These are phyloP conservation scores for Artibeus jamaicensis DNA, from an alignment of 2,797 vertebrate species.

Conservation along the genomic window DNA sequence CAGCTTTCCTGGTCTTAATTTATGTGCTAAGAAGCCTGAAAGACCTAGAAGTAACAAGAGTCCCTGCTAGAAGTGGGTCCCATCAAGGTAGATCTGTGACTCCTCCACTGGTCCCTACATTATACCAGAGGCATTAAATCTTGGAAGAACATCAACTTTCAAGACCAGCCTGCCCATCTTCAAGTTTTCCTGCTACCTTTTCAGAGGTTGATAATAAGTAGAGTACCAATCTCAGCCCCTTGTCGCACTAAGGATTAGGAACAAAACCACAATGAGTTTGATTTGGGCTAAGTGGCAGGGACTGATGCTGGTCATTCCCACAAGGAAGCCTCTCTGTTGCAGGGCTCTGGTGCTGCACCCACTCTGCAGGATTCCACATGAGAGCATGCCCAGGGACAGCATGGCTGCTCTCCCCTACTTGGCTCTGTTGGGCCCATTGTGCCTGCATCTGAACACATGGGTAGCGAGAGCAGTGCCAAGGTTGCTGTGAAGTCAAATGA, in stretches of 20 bases:
- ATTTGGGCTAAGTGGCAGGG: not conserved
- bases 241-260: not conserved
- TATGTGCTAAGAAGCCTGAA: not conserved
- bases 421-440: not conserved
- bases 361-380: not conserved
- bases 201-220: not conserved
- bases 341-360: fast-evolving
- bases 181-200: not conserved
- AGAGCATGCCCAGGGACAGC: fast-evolving
- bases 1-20: fast-evolving
- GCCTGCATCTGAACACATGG: not conserved
- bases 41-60: not conserved
- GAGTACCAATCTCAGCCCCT: not conserved
- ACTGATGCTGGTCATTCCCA: no score
- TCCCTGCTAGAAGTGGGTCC: not conserved
- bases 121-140: not conserved
- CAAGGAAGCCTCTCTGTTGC: not conserved
- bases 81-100: not conserved
- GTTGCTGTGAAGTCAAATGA: not conserved
- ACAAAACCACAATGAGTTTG: not conserved
- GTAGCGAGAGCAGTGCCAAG: not conserved
- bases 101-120: not conserved
- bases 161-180: not conserved
- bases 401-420: not conserved
- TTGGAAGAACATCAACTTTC: not conserved